Conservation (phyloP, 1,140 invertebrate genomes). For the Scaptodrosophila lebanonensis region DNA sequence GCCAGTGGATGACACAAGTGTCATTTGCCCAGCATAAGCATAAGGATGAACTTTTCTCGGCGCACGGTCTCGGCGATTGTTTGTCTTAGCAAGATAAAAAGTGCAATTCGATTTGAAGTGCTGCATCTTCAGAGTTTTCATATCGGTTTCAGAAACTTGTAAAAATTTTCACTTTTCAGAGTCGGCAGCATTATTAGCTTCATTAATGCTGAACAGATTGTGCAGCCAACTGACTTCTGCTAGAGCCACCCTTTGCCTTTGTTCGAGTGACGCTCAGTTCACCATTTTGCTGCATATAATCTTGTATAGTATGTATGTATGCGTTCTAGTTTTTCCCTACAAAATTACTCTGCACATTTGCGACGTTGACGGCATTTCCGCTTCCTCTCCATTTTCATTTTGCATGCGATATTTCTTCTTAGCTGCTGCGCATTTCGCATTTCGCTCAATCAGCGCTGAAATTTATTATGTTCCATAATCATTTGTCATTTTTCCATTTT, state of each 20-base stretch:
- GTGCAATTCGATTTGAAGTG: no score
- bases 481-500: conserved; percentile 64
- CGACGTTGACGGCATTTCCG: no score
- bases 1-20: conserved; percentile 61
- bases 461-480: conserved; percentile 72
- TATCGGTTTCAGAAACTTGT: no score
- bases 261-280: background rate
- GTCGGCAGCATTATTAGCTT: no score
- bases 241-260: conserved; percentile 28
- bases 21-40: conserved; percentile 50
- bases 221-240: conserved; percentile 66
- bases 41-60: conserved; percentile 56
- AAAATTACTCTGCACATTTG: conserved; percentile 23
- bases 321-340: background rate
- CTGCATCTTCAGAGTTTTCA: no score
- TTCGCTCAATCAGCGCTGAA: conserved; percentile 66
- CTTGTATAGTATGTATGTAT: background rate
- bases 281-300: conserved; percentile 14
- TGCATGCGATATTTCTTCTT: conserved; percentile 30
- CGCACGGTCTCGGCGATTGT: no score
- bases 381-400: conserved; percentile 18
- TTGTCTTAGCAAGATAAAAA: no score
- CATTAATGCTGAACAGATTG: conserved; percentile 44
- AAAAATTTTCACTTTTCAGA: no score
- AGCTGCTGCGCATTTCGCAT: conserved; percentile 34